Conservation (phyloP, 2,797 vertebrate genomes). For the Pseudochromis fuscus region DNA sequence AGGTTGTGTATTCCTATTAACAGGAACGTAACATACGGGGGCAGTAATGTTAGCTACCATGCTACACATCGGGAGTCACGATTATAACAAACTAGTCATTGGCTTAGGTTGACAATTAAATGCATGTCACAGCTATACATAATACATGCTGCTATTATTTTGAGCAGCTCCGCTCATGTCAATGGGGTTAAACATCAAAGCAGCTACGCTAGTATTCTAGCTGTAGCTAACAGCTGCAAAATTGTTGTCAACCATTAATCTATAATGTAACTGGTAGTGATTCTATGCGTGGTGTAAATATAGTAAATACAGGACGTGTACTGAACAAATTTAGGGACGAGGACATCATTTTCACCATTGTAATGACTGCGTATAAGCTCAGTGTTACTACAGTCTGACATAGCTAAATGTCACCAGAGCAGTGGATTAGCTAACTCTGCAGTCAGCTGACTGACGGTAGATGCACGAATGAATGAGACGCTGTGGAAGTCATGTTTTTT, state of each 20-base stretch:
- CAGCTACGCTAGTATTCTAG: conserved; percentile 33
- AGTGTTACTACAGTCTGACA: background rate
- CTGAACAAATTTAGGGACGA: accelerated
- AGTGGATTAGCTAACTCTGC: conserved; percentile 18
- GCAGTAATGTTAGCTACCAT: conserved; percentile 1
- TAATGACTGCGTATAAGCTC: background rate
- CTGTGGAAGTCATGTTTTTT: background rate
- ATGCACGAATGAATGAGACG: conserved; percentile 8
- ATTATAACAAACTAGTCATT: background rate
- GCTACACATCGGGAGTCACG: background rate
- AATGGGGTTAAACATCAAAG: background rate
- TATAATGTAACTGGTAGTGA: accelerated
- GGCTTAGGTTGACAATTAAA: background rate
- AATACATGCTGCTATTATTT: background rate
- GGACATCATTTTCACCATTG: background rate
- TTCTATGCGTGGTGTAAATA: accelerated
- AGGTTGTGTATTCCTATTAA: background rate
- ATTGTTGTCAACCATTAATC: background rate
- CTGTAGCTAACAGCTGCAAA: background rate
- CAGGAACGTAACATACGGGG: background rate
- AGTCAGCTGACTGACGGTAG: conserved; percentile 33
- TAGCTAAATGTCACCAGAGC: background rate
- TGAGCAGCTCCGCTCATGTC: accelerated
- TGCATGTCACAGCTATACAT: background rate
- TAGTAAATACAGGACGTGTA: accelerated